A percentile compares a stretch with the other conserved stretches of the same genome.
Conservation (phyloP, 2,888 invertebrate genomes). For the Saturnia pavonia region DNA sequence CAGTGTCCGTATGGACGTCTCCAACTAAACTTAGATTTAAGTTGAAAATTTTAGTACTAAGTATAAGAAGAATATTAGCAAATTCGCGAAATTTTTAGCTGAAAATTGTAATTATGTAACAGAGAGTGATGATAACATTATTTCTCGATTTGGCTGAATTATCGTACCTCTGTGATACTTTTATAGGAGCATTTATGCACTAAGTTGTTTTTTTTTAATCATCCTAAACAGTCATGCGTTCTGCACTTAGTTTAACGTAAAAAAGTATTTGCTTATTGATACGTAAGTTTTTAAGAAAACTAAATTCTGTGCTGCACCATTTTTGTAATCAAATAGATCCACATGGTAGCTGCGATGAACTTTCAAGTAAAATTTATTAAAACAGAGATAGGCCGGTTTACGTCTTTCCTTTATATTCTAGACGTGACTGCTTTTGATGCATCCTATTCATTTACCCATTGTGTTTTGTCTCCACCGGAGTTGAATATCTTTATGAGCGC, state of each 20-base stretch:
- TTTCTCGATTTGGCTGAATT: not conserved
- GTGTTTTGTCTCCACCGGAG: slow-evolving; percentile 14
- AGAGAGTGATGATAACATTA: not conserved
- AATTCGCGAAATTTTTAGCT: too few species aligned
- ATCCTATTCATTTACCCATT: slow-evolving; percentile 10
- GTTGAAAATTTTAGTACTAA: not conserved
- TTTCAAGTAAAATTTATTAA: not conserved
- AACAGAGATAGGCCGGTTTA: not conserved
- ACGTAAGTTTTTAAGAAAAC: not conserved
- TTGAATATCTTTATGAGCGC: slow-evolving; percentile 26
- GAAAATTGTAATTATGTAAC: too few species aligned
- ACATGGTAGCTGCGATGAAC: not conserved
- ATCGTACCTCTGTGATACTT: not conserved
- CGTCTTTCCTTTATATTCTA: slow-evolving; percentile 4
- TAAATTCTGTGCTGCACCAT: not conserved
- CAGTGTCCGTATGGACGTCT: too few species aligned
- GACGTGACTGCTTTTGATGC: slow-evolving; percentile 5
- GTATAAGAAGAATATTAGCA: not conserved
- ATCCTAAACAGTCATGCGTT: not conserved
- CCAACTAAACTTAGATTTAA: too few species aligned
- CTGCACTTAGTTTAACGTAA: too few species aligned
- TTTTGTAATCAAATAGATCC: not conserved
- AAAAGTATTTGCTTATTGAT: not conserved
- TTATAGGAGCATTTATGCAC: not conserved
- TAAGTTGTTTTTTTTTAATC: not conserved